phyloP scores from a whole-genome alignment of 2,888 invertebrate species.

The Lithophane socia region DNA sequence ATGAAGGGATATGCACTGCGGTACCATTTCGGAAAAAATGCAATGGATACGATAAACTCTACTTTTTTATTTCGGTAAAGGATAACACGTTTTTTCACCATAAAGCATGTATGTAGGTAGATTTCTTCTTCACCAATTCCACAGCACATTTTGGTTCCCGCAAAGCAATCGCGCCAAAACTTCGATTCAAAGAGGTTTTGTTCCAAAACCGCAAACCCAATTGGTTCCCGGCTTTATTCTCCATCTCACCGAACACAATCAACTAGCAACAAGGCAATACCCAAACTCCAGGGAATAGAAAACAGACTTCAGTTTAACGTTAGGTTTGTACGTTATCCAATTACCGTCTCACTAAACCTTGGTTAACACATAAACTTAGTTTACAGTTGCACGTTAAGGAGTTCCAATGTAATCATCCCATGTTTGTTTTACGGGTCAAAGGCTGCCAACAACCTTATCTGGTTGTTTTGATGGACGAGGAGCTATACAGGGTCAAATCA shows the following conservation, averaged over 20 bases:
- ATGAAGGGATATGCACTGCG: background rate
- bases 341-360: slow-evolving; percentile 36
- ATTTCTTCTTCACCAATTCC: background rate
- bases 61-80: background rate
- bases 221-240: slow-evolving; percentile 45
- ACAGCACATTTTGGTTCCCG: background rate
- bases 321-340: slow-evolving; percentile 50
- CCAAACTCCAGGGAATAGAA: slow-evolving; percentile 46
- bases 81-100: too few relatives aligned
- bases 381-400: slow-evolving; percentile 9
- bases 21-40: background rate
- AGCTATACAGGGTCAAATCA: background rate
- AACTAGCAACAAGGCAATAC: slow-evolving; percentile 34
- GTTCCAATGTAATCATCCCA: slow-evolving; percentile 27
- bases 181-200: slow-evolving; percentile 34
- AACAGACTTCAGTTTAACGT: slow-evolving; percentile 43
- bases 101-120: background rate
- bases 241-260: slow-evolving; percentile 49
- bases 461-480: slow-evolving; percentile 1
- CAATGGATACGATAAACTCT: background rate
- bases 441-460: background rate
- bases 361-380: slow-evolving; percentile 40
- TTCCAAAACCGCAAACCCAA: slow-evolving; percentile 28
- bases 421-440: slow-evolving; percentile 21
- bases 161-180: slow-evolving; percentile 24